Evolutionary conservation across 2,113 vertebrate species (phyloP).

Genomic region (Heloderma charlesbogerti): DNA sequence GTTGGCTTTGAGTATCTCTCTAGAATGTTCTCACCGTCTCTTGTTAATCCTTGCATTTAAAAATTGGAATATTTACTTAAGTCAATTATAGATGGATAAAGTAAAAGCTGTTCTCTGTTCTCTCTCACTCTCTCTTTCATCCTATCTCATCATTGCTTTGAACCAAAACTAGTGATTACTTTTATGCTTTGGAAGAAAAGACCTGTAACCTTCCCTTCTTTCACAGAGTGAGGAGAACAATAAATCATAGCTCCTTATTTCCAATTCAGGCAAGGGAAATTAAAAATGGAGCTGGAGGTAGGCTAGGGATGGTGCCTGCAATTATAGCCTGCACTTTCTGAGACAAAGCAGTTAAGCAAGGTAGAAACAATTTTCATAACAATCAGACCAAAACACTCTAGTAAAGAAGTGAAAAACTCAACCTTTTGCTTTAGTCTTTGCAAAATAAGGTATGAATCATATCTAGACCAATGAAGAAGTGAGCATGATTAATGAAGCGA

Average conservation of each 20-base stretch:
- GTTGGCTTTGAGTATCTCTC: conserved; percentile 11
- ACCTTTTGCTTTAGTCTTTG: conserved; percentile 57
- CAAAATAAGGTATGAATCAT: conserved; percentile 58
- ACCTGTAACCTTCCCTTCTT: conserved; percentile 34
- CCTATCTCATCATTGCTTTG: neutral
- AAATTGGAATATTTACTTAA: conserved; percentile 18
- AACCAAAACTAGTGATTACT: conserved; percentile 33
- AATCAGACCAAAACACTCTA: conserved; percentile 55
- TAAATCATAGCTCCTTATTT: conserved; percentile 39
- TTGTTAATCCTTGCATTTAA: conserved; percentile 8
- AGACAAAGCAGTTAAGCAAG: conserved; percentile 51
- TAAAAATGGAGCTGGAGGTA: conserved; percentile 43
- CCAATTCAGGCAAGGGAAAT: conserved; percentile 51
- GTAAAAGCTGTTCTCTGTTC: neutral
- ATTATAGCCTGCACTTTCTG: conserved; percentile 40
- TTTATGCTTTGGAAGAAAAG: conserved; percentile 40
- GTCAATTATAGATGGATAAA: neutral
- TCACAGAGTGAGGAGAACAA: conserved; percentile 21
- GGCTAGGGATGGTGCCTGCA: conserved; percentile 47
- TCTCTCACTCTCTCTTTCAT: fast-evolving
- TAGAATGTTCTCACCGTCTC: neutral
- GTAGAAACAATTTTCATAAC: conserved; percentile 57
- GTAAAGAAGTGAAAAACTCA: conserved; percentile 46
- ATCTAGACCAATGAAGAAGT: conserved; percentile 65
- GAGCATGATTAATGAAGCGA: conserved; percentile 76